Evolutionary conservation across 2,888 invertebrate species (phyloP), one percentile per base, ranked within the genome.

Genomic region (Tinea pellionella): DNA sequence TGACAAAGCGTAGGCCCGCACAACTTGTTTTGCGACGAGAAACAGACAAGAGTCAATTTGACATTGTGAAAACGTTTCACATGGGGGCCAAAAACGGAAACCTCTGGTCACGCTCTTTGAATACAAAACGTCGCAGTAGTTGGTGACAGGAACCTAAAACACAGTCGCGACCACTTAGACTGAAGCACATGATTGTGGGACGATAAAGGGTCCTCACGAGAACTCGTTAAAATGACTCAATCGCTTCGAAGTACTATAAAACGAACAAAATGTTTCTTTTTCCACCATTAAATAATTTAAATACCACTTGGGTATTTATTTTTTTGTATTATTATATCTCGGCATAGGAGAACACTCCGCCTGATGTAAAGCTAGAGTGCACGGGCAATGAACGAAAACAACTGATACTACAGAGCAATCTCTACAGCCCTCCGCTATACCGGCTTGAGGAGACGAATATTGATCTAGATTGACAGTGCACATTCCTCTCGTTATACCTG

Each of bases 21-120:
- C 57, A 57, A 57, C 32, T 30, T 32, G 32, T 57, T 57, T 32
- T 30, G 30, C 57, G 32, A 57, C 32, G 32, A n/a, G 57, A 32
- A 19, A 15, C 57, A 30, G 57, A 32, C 57, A 57, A 24, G 57
- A 32, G 30, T 72, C 75, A 75, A 78, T 78, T 78, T 76, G 78
- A 79, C 78, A 80, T 81, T 82, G 81, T 80, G 78, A 75, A 77
- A 80, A 79, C 75, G 78, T 80, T 81, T 78, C 78, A 75, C 78
- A 77, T 76, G 77, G 60, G 73, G 74, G 72, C 70, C 76, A 76
- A 68, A 76, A 77, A 79, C 77, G 80, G 82, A 80, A 82, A 78
- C 78, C 78, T 70, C 70, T 70, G 72, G 75, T 75, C 75, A 77
- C 78, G 78, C 76, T 74, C 68, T 70, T 71, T 71, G 80, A 78